phyloP scores from a whole-genome alignment of 1,140 invertebrate genomes.

The Drosophila auraria region DNA sequence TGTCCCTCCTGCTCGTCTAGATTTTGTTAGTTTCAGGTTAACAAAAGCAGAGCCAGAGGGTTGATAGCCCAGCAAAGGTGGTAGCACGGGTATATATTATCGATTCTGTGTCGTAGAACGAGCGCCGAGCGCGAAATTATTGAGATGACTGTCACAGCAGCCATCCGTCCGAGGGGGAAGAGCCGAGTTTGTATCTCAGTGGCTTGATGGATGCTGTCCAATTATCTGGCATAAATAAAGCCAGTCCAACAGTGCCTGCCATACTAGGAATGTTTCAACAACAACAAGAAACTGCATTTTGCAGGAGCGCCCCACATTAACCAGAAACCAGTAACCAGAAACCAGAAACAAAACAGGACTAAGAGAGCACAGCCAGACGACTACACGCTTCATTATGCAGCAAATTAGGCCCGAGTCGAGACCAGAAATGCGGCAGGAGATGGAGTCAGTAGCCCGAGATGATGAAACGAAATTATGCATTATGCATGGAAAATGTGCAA shows the following conservation, averaged over 20 bases:
- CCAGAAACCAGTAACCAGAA: conserved; percentile 34
- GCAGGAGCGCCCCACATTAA: conserved; percentile 22
- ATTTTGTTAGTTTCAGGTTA: conserved; percentile 77
- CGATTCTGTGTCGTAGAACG: conserved; percentile 15
- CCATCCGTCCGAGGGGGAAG: conserved; percentile 19
- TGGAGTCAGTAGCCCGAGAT: conserved; percentile 32
- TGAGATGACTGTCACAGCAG: conserved; percentile 47
- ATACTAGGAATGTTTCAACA: conserved; percentile 18
- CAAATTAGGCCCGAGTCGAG: conserved; percentile 75
- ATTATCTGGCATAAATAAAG: conserved; percentile 35
- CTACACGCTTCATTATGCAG: conserved; percentile 80
- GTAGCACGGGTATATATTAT: background rate
- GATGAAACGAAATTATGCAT: conserved; percentile 82
- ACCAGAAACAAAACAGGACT: conserved; percentile 46
- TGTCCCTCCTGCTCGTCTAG: conserved; percentile 24
- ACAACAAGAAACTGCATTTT: conserved; percentile 37
- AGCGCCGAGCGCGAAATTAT: conserved; percentile 23
- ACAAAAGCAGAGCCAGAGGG: conserved; percentile 65
- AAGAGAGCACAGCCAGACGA: conserved; percentile 40
- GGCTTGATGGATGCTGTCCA: conserved; percentile 45
- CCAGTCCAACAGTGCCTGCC: conserved; percentile 5
- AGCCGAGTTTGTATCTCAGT: conserved; percentile 26
- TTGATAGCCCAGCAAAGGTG: conserved; percentile 10
- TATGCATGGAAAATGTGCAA: conserved; percentile 75
- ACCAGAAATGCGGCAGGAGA: conserved; percentile 12